Evolutionary conservation across 2,113 vertebrate genomes (phyloP).

Genomic region (Pteronura brasiliensis): DNA sequence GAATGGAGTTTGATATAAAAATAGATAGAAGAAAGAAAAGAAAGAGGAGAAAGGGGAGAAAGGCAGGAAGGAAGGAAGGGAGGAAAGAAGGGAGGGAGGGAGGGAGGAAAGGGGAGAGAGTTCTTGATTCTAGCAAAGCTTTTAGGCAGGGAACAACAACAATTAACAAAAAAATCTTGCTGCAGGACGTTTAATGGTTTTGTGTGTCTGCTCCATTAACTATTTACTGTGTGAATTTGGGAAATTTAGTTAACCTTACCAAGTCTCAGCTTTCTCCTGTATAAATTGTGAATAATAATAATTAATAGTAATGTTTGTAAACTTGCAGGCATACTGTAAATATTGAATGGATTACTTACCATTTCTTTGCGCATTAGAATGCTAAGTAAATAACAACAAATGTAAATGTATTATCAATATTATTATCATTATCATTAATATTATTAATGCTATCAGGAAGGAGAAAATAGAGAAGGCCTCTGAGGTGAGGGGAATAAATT

Average conservation of each 20-base stretch:
- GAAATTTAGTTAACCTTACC: neutral
- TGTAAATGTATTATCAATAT: neutral
- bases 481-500: neutral
- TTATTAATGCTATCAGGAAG: neutral
- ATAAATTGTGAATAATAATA: neutral
- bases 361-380: neutral
- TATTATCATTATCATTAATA: neutral
- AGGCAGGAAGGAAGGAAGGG: neutral
- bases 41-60: neutral
- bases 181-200: neutral
- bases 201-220: neutral
- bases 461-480: neutral
- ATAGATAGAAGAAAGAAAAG: neutral
- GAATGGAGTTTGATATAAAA: neutral
- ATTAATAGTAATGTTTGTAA: neutral
- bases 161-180: neutral
- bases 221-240: neutral
- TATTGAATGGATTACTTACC: neutral
- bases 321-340: neutral
- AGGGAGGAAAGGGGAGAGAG: neutral
- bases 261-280: neutral
- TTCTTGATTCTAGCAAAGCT: neutral
- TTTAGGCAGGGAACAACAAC: neutral
- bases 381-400: neutral
- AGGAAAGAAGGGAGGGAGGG: fast-evolving